Percentiles rank a stretch among this genome's conserved stretches.
Conservation (phyloP, 2,113 vertebrate species). For the Notothenia rossii region DNA sequence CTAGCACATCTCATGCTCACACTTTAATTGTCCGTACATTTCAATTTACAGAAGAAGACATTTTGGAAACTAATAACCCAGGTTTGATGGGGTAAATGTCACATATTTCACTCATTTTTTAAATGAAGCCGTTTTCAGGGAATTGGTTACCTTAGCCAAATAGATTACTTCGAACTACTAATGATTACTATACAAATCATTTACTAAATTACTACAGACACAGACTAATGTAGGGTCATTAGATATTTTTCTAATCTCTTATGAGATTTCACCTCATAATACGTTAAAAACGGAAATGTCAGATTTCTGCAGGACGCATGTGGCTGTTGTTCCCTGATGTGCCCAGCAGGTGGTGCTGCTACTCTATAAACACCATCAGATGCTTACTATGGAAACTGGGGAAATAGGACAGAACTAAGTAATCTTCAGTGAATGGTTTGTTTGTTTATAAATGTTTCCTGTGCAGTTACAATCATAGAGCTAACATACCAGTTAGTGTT, state of each 20-base stretch:
- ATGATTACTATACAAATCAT: not conserved
- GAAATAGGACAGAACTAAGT: conserved; percentile 12
- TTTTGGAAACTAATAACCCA: not conserved
- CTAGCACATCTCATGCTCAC: conserved; percentile 9
- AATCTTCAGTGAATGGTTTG: conserved; percentile 3
- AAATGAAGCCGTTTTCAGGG: conserved; percentile 16
- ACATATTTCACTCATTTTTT: not conserved
- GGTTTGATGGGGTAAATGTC: not conserved
- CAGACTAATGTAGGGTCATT: no score
- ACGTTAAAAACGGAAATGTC: not conserved
- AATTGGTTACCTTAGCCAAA: conserved; percentile 24
- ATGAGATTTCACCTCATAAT: not conserved
- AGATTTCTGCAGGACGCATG: not conserved
- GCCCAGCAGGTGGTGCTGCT: conserved; percentile 67
- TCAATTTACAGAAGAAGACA: not conserved
- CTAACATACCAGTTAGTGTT: conserved; percentile 6
- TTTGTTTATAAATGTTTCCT: conserved; percentile 21
- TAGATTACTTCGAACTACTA: not conserved
- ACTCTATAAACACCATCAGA: conserved; percentile 15
- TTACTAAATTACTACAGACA: not conserved
- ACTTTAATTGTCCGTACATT: conserved; percentile 5
- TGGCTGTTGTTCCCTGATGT: not conserved
- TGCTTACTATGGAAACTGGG: conserved; percentile 5
- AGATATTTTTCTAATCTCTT: not conserved
- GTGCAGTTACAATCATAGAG: not conserved